Conservation (phyloP, 2,113 vertebrate genomes). For the Micromys minutus region DNA sequence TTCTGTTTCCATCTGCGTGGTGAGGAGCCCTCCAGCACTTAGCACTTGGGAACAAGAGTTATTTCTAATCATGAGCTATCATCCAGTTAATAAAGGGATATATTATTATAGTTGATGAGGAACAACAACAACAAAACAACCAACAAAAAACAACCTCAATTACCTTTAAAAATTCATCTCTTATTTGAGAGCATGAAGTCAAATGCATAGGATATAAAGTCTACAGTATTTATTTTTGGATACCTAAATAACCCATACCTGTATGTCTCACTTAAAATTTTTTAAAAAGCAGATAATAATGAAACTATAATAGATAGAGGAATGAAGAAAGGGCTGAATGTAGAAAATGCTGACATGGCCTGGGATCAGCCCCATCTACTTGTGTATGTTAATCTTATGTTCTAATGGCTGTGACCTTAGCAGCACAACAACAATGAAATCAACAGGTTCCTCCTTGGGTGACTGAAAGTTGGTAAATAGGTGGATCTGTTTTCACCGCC, state of each 20-base stretch:
- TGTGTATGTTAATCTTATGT: neutral
- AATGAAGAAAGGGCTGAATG: neutral
- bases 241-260: neutral
- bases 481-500: constrained; percentile 50
- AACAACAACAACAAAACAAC: too few relatives aligned
- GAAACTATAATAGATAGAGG: neutral
- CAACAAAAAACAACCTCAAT: neutral
- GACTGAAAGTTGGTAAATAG: neutral
- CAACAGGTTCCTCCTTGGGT: neutral
- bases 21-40: neutral
- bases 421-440: neutral
- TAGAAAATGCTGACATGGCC: neutral
- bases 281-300: neutral
- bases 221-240: neutral
- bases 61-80: neutral
- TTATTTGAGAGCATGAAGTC: neutral
- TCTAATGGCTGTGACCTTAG: neutral
- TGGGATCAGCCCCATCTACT: neutral
- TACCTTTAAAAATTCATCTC: neutral
- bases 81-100: neutral
- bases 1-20: constrained; percentile 8
- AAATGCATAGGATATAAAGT: neutral
- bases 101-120: neutral
- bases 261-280: neutral
- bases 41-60: neutral